These are phyloP conservation scores for Serilophus lunatus DNA, from an alignment of 2,113 vertebrate genomes.

Conservation along the genomic window DNA sequence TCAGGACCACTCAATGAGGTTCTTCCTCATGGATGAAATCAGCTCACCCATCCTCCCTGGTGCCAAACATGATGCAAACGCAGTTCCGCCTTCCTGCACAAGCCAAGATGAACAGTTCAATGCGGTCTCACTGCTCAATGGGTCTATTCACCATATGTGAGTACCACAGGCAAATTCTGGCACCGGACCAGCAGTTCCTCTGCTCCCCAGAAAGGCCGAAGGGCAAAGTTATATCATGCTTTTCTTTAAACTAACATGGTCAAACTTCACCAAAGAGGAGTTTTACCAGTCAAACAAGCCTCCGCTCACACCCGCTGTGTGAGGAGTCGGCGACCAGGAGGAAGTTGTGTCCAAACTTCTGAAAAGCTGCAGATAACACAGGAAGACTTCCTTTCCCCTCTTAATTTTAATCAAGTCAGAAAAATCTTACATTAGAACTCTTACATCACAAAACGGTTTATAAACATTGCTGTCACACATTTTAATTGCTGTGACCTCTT, in stretches of 20 bases:
- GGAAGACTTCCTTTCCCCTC: neutral
- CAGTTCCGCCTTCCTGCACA: neutral
- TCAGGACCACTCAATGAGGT: rapidly evolving
- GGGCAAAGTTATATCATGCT: neutral
- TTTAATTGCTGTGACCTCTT: constrained; percentile 44
- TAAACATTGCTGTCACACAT: neutral
- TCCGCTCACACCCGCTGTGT: rapidly evolving
- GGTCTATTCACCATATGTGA: neutral
- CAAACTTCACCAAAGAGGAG: neutral
- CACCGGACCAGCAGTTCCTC: neutral
- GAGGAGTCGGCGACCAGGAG: neutral
- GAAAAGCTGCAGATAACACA: neutral
- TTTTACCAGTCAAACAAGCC: neutral
- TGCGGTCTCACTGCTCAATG: neutral
- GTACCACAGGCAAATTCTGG: neutral
- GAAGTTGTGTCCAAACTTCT: neutral
- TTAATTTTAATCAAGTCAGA: neutral
- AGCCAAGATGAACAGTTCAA: neutral
- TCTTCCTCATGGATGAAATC: neutral
- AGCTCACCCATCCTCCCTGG: neutral
- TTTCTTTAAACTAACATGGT: neutral
- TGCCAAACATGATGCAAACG: neutral
- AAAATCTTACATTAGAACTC: neutral
- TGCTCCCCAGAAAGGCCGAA: neutral
- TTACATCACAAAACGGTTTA: constrained; percentile 25